Conservation (phyloP, 2,888 invertebrate genomes). For the Desoria tigrina region DNA sequence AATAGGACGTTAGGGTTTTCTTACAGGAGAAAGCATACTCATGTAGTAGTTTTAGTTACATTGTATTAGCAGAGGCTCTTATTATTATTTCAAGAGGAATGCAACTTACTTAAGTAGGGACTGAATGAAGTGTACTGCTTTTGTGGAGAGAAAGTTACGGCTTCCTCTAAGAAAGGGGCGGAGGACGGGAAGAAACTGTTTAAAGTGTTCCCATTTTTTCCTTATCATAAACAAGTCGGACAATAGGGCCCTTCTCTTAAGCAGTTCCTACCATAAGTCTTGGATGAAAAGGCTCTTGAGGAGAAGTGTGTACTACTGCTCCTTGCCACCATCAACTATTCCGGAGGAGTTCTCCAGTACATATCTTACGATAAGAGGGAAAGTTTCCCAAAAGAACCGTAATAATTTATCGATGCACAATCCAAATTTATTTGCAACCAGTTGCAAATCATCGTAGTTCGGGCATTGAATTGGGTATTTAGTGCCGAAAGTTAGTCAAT, state of each 20-base stretch:
- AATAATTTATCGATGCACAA: neutral
- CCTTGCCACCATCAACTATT: too few relatives aligned
- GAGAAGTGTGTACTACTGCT: too few relatives aligned
- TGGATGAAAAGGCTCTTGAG: neutral
- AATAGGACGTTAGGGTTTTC: too few relatives aligned
- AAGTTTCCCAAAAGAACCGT: too few relatives aligned
- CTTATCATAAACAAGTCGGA: slow-evolving; percentile 22
- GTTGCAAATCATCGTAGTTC: slow-evolving; percentile 4
- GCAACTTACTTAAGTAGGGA: too few relatives aligned
- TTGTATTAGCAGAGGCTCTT: too few relatives aligned
- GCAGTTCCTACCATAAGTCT: neutral
- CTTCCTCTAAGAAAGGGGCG: slow-evolving; percentile 15
- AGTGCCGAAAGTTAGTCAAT: too few relatives aligned
- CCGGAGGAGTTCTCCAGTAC: too few relatives aligned
- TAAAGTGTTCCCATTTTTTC: slow-evolving; percentile 17
- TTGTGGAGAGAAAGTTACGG: slow-evolving; percentile 20
- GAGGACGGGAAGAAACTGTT: slow-evolving; percentile 10
- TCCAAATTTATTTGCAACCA: slow-evolving; percentile 7
- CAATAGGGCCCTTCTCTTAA: slow-evolving; percentile 10
- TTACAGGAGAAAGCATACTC: too few relatives aligned
- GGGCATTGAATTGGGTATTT: too few relatives aligned
- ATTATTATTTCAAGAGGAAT: too few relatives aligned
- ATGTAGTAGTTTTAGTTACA: too few relatives aligned
- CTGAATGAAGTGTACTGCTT: neutral
- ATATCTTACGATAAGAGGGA: neutral